Base-by-base conservation (phyloP, 2,797 vertebrate genomes). In the Gallirallus australis region DNA sequence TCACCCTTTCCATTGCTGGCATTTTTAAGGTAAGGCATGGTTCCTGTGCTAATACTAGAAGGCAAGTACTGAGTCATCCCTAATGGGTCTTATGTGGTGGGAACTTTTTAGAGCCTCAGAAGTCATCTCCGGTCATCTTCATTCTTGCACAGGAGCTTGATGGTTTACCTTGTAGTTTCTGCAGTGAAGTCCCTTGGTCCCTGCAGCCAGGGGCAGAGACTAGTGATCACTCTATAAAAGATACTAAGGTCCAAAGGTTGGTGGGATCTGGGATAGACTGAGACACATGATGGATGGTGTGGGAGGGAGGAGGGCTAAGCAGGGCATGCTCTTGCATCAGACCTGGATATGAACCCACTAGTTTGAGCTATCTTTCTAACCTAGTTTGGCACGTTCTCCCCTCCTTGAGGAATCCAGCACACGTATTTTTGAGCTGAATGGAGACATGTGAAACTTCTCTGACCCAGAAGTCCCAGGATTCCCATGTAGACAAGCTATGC, bases 1-100 rank as follows among this genome's bases (percentile, higher is more conserved):
- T 99, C 90, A 99, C 99, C 3, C 97, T 99, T 48, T 99, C 99
- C 92, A 98, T 99, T 71, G 98, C 99, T 35, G 99, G 99, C 88
- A 99, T 99, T 92, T 99, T 99, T 96, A 99, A 99, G 99, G 99
- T 99, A 97, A 89, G 89, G 56, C 59, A 33, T 90, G 60, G 39
- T 89, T 94, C 91, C 73, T 73, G 76, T 89, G 82, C 65, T 91
- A 52, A 71, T 56, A 9, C 84, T 89, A 65, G 57, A 94, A 84
- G 75, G 89, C 91, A 89, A 86, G 47, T 81, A 81, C 66, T 28
- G 27, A 61, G 54, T 77, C n/a, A 42, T 42, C 42, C 35, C 45
- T 54, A 12, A 47, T 25, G 47, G 76, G 65, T 72, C 50, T 89
- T 18, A 6, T 21, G 37, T 68, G 33, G 31, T 88, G 85, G 61